Evolutionary conservation across 1,140 invertebrate species (phyloP), one percentile per base, ranked within the genome.

Genomic region (Anadara kagoshimensis): DNA sequence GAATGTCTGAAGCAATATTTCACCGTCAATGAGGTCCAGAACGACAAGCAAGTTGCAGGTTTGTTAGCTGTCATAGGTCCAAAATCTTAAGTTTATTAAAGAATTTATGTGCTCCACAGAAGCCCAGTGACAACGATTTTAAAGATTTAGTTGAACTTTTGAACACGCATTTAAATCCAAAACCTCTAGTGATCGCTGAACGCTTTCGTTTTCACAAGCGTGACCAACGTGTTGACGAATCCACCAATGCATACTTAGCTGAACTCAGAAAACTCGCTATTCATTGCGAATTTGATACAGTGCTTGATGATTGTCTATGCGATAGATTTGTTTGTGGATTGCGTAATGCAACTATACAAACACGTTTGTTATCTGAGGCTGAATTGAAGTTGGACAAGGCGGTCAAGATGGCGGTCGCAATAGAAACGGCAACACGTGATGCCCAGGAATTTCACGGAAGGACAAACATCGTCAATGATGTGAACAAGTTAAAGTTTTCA

Each of bases 321-420:
- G 80, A 81, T 47, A 65, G 75, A 65, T 74, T 78, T 45, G 80
- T 79, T 1, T 77, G 64, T 71, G 78, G 80, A 16, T 36, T 79
- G 49, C 29, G 49, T 5, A 62, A 71, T 45, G 69, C 75, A 69
- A 47, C 53, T 10, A 79, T 73, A 22, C 78, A 79, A 43, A 16
- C 44, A 26, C 69, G 62, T 47, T 51, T 81, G 2, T 64, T 81
- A 16, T 43, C 44, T 11, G 65, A 61, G 20, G 18, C 43, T 12
- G 62, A 73, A 7, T 47, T 79, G n/a, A 74, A 62, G 5, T 66
- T 61, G 20, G 56, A 74, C 14, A 67, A 72, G n/a, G 65, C 78
- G 8, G 58, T 73, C 5, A 43, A 69, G 18, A 72, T 69, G 26
- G 71, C 78, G 7, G 44, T 67, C 5, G 68, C 71, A 14, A 73